Evolutionary conservation across 1,140 invertebrate species (phyloP).

Genomic region (Drosophila seguyi): DNA sequence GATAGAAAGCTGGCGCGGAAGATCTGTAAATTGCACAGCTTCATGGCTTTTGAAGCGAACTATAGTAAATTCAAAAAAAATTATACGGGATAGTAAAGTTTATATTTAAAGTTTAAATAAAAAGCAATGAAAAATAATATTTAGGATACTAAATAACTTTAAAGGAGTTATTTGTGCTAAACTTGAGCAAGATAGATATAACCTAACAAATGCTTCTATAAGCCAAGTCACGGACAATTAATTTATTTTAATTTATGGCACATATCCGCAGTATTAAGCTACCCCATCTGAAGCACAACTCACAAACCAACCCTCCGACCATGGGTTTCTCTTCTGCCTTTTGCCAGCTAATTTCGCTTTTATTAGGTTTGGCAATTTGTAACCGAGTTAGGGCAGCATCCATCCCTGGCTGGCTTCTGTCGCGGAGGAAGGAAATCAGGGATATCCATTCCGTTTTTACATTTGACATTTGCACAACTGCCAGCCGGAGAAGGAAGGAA

Average conservation of each 20-base stretch:
- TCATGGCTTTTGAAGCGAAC: no score
- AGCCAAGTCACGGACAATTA: constrained; percentile 33
- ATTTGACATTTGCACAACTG: constrained; percentile 76
- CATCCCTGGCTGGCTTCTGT: constrained; percentile 4
- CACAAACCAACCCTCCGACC: constrained; percentile 30
- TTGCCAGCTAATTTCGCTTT: constrained; percentile 72
- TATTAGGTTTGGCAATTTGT: constrained; percentile 76
- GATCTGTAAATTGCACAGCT: not conserved
- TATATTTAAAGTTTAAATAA: no score
- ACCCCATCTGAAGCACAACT: constrained; percentile 11
- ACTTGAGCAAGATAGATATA: not conserved
- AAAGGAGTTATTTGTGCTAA: not conserved
- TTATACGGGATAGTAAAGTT: no score
- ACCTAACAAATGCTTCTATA: not conserved
- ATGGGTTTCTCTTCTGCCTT: not conserved
- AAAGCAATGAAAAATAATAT: not conserved
- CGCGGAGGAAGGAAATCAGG: constrained; percentile 29
- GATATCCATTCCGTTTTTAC: constrained; percentile 54
- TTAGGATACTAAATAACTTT: not conserved
- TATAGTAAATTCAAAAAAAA: no score
- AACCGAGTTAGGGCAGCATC: constrained; percentile 19
- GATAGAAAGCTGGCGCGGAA: not conserved
- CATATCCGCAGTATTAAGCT: constrained; percentile 28
- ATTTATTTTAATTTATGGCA: constrained; percentile 45
- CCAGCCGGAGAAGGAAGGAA: constrained; percentile 79